Conservation (phyloP, 2,797 vertebrate genomes). For the Sebastes flavidus region DNA sequence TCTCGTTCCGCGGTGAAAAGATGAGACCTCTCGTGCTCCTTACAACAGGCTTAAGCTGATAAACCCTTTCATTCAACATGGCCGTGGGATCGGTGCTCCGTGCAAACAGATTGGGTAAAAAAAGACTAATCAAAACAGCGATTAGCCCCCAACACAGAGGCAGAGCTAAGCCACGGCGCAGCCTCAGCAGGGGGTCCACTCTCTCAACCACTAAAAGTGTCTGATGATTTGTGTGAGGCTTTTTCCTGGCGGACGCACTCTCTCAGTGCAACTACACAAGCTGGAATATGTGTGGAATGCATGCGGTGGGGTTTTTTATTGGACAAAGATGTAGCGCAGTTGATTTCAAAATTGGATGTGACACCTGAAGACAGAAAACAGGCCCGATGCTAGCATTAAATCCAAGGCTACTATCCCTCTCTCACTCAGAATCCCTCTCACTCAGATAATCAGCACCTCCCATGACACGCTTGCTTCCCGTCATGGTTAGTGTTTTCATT, state of each 20-base stretch:
- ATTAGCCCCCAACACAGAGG: constrained; percentile 78
- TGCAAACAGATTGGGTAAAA: constrained; percentile 74
- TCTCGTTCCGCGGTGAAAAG: constrained; percentile 69
- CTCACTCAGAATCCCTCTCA: neutral
- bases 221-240: constrained; percentile 37
- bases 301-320: constrained; percentile 19
- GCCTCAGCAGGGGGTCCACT: constrained; percentile 72
- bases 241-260: constrained; percentile 38
- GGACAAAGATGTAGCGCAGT: constrained; percentile 44
- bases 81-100: constrained; percentile 59
- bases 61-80: constrained; percentile 80
- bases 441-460: constrained; percentile 29
- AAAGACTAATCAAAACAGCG: constrained; percentile 80
- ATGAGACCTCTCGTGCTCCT: constrained; percentile 77
- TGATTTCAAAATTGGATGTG: constrained; percentile 47
- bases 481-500: constrained; percentile 6
- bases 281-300: constrained; percentile 43
- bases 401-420: constrained; percentile 9
- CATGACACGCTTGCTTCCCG: constrained; percentile 1
- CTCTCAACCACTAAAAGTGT: constrained; percentile 32
- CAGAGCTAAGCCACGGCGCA: constrained; percentile 66
- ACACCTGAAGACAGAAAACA: constrained; percentile 29
- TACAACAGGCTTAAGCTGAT: constrained; percentile 84
- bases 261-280: constrained; percentile 12
- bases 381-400: neutral